These are phyloP conservation scores for Drosophila albomicans DNA, from an alignment of 1,140 invertebrate genomes.

Conservation along the genomic window DNA sequence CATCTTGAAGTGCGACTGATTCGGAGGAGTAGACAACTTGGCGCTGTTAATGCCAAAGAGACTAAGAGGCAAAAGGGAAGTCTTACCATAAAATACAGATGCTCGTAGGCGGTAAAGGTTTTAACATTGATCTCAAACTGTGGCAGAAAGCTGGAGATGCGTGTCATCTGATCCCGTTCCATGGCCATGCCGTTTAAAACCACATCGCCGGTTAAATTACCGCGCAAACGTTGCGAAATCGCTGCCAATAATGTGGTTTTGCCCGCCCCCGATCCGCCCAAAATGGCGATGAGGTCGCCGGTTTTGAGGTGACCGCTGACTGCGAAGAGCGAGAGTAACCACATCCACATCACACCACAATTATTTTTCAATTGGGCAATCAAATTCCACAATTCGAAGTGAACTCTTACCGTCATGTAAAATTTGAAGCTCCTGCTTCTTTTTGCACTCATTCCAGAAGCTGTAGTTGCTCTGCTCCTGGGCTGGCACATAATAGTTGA, in stretches of 20 bases:
- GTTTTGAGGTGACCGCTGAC: conserved; percentile 86
- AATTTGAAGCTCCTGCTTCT: conserved; percentile 65
- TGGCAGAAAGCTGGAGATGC: conserved; percentile 90
- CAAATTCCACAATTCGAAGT: background rate
- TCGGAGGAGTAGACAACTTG: conserved; percentile 30
- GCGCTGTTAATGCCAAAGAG: background rate
- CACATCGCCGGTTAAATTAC: conserved; percentile 87
- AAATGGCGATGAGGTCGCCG: conserved; percentile 86
- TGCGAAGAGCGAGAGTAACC: conserved; percentile 52
- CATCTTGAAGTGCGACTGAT: conserved; percentile 87
- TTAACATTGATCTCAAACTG: conserved; percentile 90
- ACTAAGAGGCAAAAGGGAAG: background rate
- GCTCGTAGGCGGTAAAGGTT: conserved; percentile 89
- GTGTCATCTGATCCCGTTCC: conserved; percentile 87
- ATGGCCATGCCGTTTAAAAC: conserved; percentile 89
- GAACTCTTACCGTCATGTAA: conserved; percentile 68
- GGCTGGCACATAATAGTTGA: conserved; percentile 81
- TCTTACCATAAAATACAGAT: conserved; percentile 91
- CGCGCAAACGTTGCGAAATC: conserved; percentile 88
- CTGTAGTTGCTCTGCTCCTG: conserved; percentile 79
- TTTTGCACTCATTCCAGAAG: conserved; percentile 79
- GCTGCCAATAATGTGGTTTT: conserved; percentile 90
- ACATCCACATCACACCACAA: conserved; percentile 15
- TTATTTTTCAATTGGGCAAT: background rate
- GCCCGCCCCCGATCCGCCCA: conserved; percentile 89